Percentiles rank a stretch among this genome's conserved stretches.
Conservation (phyloP, 2,797 vertebrate species). For the Avahi laniger region DNA sequence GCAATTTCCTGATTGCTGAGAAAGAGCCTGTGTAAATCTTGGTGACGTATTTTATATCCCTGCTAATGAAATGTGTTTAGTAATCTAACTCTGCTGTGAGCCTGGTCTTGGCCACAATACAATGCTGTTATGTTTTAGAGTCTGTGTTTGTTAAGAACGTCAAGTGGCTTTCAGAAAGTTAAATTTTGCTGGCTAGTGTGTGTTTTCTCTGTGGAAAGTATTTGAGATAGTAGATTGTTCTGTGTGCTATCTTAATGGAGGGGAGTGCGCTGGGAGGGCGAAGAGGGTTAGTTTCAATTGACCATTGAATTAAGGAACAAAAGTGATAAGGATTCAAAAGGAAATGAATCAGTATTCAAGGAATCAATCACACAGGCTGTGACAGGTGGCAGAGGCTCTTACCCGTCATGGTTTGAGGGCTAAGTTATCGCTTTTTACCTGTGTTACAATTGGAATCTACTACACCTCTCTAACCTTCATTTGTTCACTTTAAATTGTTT, state of each 20-base stretch:
- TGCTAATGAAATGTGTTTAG: constrained; percentile 44
- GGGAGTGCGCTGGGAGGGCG: background rate
- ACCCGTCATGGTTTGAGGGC: background rate
- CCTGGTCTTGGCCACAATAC: background rate
- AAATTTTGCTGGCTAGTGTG: background rate
- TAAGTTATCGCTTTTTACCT: background rate
- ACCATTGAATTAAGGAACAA: background rate
- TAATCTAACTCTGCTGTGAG: background rate
- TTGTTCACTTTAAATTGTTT: background rate
- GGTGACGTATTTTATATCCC: constrained; percentile 32
- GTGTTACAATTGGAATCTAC: background rate
- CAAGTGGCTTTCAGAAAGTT: constrained; percentile 25
- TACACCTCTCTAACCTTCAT: fast-evolving
- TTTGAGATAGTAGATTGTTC: background rate
- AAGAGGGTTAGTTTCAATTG: background rate
- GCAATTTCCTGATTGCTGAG: constrained; percentile 57
- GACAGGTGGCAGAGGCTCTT: background rate
- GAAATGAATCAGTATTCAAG: background rate
- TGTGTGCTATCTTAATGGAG: background rate
- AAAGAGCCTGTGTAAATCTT: constrained; percentile 17
- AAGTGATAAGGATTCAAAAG: background rate
- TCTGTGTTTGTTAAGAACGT: constrained; percentile 8
- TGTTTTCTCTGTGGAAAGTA: background rate
- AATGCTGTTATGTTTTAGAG: background rate
- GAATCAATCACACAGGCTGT: background rate